Conservation (phyloP, 2,113 vertebrate species). For the Chaetura pelagica region DNA sequence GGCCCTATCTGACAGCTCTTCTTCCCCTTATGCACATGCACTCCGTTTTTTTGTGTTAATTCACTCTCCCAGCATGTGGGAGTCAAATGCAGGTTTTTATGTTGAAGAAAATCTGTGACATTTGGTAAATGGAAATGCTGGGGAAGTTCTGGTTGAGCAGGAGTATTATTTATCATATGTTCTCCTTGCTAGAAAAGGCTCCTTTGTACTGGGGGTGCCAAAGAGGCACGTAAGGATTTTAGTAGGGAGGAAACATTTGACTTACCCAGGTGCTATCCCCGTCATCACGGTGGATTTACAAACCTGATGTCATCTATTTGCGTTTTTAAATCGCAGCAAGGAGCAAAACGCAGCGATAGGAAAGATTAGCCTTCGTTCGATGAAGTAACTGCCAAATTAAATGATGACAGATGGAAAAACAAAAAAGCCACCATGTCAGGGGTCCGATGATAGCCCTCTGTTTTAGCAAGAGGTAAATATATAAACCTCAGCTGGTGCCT, state of each 20-base stretch:
- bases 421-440: constrained; percentile 13
- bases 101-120: not conserved
- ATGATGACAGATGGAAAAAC: constrained; percentile 49
- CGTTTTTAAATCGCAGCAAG: constrained; percentile 19
- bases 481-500: constrained; percentile 4
- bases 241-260: not conserved
- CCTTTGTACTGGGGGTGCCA: not conserved
- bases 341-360: not conserved
- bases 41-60: not conserved
- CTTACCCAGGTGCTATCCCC: constrained; percentile 33
- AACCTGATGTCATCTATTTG: constrained; percentile 32
- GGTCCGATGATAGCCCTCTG: not conserved
- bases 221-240: not conserved
- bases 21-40: fast-evolving
- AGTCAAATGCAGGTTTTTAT: not conserved
- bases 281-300: not conserved
- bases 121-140: not conserved
- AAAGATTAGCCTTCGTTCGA: constrained; percentile 36
- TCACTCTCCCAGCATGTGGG: fast-evolving
- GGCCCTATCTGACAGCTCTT: not conserved
- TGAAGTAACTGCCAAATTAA: constrained; percentile 41
- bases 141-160: not conserved
- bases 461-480: constrained; percentile 29
- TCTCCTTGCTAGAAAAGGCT: not conserved
- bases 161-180: not conserved